Conservation (phyloP, 1,140 invertebrate genomes). For the Drosophila triauraria region DNA sequence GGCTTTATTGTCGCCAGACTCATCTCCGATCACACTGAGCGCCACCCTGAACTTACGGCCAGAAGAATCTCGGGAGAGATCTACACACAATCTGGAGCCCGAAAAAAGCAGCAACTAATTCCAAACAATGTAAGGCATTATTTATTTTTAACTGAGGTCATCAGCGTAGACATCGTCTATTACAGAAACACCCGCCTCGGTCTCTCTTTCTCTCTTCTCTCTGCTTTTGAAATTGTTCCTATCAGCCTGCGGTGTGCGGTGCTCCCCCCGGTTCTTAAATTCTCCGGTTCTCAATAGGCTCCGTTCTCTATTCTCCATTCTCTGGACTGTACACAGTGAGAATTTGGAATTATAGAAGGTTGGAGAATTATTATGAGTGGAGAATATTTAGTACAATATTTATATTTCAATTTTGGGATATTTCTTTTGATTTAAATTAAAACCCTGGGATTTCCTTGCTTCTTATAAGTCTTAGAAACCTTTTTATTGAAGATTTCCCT, state of each 20-base stretch:
- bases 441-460: no score
- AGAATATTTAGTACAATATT: background rate
- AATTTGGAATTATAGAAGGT: background rate
- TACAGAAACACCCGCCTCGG: slow-evolving; percentile 44
- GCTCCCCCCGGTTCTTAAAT: slow-evolving; percentile 22
- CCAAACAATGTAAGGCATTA: slow-evolving; percentile 82
- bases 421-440: no score
- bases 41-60: slow-evolving; percentile 75
- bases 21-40: slow-evolving; percentile 50
- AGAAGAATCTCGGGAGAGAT: slow-evolving; percentile 24
- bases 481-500: no score
- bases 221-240: slow-evolving; percentile 17
- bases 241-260: slow-evolving; percentile 13
- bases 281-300: slow-evolving; percentile 27
- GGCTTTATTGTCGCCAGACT: slow-evolving; percentile 23
- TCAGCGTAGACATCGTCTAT: slow-evolving; percentile 65
- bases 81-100: slow-evolving; percentile 52
- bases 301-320: slow-evolving; percentile 19
- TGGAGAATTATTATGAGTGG: no score
- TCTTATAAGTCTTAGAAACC: background rate
- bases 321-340: slow-evolving; percentile 4
- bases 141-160: slow-evolving; percentile 83
- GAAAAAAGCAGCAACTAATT: slow-evolving; percentile 75
- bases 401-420: no score
- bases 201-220: slow-evolving; percentile 11